Percentiles rank a stretch among this genome's conserved stretches.
phyloP scores from a whole-genome alignment of 2,888 invertebrate species.

The Phyto melanocephala region DNA sequence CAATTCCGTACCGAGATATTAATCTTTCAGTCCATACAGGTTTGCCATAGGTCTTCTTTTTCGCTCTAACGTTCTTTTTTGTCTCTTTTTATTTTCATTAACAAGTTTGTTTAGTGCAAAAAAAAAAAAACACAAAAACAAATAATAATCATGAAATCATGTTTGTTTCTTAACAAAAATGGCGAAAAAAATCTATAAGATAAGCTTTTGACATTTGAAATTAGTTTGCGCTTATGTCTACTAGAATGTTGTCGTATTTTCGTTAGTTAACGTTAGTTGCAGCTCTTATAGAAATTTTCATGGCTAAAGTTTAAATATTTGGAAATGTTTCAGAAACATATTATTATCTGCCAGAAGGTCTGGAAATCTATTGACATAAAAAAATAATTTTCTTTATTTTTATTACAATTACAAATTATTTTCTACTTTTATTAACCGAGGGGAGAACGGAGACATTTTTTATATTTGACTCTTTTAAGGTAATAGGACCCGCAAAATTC shows the following conservation, averaged over 20 bases:
- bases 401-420: too few species aligned
- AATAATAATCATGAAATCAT: slow-evolving; percentile 75
- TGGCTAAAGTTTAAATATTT: slow-evolving; percentile 7
- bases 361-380: too few species aligned
- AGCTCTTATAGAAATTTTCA: neutral
- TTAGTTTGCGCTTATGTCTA: slow-evolving; percentile 69
- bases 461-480: too few species aligned
- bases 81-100: neutral
- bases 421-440: too few species aligned
- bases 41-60: slow-evolving; percentile 13
- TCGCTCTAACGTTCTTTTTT: neutral
- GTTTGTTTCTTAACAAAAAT: slow-evolving; percentile 65
- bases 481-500: too few species aligned
- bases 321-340: neutral
- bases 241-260: neutral
- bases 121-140: too few species aligned
- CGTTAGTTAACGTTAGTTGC: neutral
- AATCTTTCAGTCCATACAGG: slow-evolving; percentile 51
- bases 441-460: too few species aligned
- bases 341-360: too few species aligned
- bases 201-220: slow-evolving; percentile 77
- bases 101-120: neutral
- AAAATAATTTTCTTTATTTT: too few species aligned
- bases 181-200: slow-evolving; percentile 66
- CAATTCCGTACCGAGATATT: slow-evolving; percentile 44